A percentile compares a stretch with the other conserved stretches of the same genome.
These are phyloP conservation scores for Sphecodes monilicornis DNA, from an alignment of 2,888 invertebrate genomes.

Conservation along the genomic window DNA sequence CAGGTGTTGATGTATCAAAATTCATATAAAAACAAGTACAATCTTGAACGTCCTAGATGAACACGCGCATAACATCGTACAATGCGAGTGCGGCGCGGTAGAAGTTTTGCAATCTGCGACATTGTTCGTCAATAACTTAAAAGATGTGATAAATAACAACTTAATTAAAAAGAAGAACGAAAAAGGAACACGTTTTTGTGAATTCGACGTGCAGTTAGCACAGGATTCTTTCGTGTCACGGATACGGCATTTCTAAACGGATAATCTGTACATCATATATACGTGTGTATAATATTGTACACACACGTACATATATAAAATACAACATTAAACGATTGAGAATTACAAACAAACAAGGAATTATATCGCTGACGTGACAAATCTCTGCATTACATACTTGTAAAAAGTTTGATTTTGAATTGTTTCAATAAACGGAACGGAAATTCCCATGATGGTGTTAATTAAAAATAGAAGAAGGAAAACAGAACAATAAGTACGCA, in stretches of 20 bases:
- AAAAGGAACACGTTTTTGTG: neutral
- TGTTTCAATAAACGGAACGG: neutral
- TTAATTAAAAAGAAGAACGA: constrained; percentile 5
- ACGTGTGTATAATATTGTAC: neutral
- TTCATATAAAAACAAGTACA: constrained; percentile 40
- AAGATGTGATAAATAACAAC: constrained; percentile 21
- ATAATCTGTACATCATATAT: constrained; percentile 2
- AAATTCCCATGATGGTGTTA: neutral
- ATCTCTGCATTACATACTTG: neutral
- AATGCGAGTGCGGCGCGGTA: constrained; percentile 5
- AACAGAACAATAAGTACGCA: constrained; percentile 41
- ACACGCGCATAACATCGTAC: constrained; percentile 3
- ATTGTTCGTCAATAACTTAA: constrained; percentile 43
- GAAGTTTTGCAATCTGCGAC: constrained; percentile 14
- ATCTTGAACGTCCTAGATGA: constrained; percentile 27
- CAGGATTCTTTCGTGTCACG: constrained; percentile 32
- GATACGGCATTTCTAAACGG: constrained; percentile 30
- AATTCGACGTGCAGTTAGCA: constrained; percentile 41
- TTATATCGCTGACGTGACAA: constrained; percentile 1
- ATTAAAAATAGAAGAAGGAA: neutral
- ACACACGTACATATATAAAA: constrained; percentile 19
- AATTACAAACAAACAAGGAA: constrained; percentile 12
- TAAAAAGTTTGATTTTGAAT: constrained; percentile 6
- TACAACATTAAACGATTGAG: constrained; percentile 20
- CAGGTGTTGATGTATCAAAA: constrained; percentile 18